phyloP scores from a whole-genome alignment of 2,113 vertebrate genomes.

The Megatriorchis doriae region DNA sequence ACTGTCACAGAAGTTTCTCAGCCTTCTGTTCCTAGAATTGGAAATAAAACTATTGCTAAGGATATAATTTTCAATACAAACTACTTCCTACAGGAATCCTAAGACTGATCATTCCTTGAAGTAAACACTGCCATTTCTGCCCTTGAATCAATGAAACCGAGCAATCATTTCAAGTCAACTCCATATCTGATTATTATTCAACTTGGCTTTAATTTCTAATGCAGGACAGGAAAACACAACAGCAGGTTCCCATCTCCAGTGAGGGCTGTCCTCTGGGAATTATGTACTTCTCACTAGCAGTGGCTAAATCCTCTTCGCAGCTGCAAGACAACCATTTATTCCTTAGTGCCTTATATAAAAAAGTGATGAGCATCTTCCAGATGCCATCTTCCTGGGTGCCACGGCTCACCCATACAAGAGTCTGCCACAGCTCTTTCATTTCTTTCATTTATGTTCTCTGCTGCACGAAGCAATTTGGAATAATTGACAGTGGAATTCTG shows the following conservation, averaged over 20 bases:
- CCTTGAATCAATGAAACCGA: not conserved
- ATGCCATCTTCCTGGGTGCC: not conserved
- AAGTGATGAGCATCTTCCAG: not conserved
- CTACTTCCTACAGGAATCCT: not conserved
- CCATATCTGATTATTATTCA: not conserved
- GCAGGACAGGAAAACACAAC: not conserved
- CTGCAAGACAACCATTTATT: not conserved
- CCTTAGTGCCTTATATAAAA: not conserved
- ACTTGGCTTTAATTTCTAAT: not conserved
- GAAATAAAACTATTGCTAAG: constrained; percentile 2
- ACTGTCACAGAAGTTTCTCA: not conserved
- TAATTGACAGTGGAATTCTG: not conserved
- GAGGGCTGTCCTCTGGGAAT: constrained; percentile 3
- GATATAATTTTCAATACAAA: not conserved
- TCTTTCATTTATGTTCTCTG: not conserved
- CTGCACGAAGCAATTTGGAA: not conserved
- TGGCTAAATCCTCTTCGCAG: not conserved
- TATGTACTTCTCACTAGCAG: not conserved
- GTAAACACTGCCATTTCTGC: not conserved
- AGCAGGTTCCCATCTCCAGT: not conserved
- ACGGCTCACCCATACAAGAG: not conserved
- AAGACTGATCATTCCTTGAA: not conserved
- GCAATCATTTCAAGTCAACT: not conserved
- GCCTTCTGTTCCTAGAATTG: constrained; percentile 10
- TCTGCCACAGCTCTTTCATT: not conserved